phyloP scores from a whole-genome alignment of 1,140 invertebrate genomes.

The Tetragonula clypearis region DNA sequence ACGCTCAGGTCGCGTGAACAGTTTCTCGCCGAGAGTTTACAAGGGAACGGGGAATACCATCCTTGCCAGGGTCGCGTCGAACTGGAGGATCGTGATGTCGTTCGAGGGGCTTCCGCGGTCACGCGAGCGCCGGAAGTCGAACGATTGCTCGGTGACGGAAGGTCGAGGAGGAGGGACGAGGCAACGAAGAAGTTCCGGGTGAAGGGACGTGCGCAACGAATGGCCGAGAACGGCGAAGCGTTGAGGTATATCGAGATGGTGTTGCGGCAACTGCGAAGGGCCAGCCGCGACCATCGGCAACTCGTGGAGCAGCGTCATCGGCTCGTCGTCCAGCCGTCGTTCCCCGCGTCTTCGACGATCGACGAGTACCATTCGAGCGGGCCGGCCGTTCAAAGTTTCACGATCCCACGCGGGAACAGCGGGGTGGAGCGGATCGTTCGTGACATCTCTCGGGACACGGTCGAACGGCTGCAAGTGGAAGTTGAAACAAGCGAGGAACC shows the following conservation, averaged over 20 bases:
- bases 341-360: background rate
- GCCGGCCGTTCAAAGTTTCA: background rate
- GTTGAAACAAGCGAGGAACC: background rate
- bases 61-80: background rate
- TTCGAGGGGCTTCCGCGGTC: conserved; percentile 29
- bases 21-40: background rate
- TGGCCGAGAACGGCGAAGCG: conserved; percentile 65
- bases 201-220: conserved; percentile 41
- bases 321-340: background rate
- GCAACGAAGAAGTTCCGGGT: background rate
- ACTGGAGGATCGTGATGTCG: conserved; percentile 5
- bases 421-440: background rate
- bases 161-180: conserved; percentile 19
- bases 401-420: background rate
- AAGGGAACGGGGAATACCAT: background rate
- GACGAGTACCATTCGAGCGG: background rate
- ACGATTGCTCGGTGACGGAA: conserved; percentile 50
- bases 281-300: conserved; percentile 73
- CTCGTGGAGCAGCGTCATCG: conserved; percentile 68
- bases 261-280: conserved; percentile 69
- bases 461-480: conserved; percentile 2
- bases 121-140: conserved; percentile 47
- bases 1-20: conserved; percentile 6
- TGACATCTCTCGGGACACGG: background rate
- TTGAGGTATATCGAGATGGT: conserved; percentile 71